These are phyloP conservation scores for Melozone crissalis DNA, from an alignment of 2,113 vertebrate species.

Conservation along the genomic window DNA sequence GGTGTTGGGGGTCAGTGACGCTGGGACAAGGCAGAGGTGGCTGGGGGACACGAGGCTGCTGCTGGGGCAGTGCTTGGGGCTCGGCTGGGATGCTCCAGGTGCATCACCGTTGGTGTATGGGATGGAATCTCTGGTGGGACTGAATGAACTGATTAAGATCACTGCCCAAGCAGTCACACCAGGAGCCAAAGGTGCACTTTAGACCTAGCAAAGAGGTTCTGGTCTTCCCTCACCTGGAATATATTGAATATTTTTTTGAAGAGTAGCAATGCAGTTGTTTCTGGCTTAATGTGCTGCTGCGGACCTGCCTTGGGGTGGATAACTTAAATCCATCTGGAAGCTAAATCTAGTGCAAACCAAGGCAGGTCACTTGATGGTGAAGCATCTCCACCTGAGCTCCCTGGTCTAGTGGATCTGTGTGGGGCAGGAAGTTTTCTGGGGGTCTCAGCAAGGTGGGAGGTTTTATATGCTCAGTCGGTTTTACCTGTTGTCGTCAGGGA, in stretches of 20 bases:
- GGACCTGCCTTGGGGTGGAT: fast-evolving
- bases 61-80: fast-evolving
- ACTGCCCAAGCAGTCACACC: not conserved
- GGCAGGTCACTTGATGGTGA: not conserved
- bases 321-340: not conserved
- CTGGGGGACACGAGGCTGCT: not conserved
- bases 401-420: fast-evolving
- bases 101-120: fast-evolving
- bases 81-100: fast-evolving
- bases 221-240: not conserved
- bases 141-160: not conserved
- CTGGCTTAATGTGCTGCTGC: fast-evolving
- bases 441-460: not conserved
- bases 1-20: not conserved
- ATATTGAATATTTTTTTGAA: not conserved
- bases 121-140: not conserved
- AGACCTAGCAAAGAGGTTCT: not conserved
- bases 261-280: not conserved
- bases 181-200: not conserved
- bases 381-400: not conserved
- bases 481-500: fast-evolving
- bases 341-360: not conserved
- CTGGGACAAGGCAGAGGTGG: not conserved
- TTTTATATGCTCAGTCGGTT: not conserved
- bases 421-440: fast-evolving